Evolutionary conservation across 92 coral and sea anemone species (phyloP).

Genomic region (Anthopleura xanthogrammica): DNA sequence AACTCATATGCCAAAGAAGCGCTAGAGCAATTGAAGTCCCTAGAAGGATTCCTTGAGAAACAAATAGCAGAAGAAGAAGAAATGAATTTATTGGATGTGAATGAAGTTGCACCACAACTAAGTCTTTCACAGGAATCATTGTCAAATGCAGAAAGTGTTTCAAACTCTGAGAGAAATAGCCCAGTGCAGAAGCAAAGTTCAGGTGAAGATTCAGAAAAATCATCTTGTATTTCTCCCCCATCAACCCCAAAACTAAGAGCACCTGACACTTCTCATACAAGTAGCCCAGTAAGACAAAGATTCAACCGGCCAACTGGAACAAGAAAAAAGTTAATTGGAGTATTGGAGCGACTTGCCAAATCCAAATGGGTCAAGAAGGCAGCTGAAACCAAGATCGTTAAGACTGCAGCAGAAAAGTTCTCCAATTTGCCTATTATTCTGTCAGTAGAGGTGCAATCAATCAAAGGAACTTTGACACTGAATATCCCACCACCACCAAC

Average conservation of each 20-base stretch:
- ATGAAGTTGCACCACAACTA: slow-evolving; percentile 15
- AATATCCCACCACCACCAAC: slow-evolving; percentile 99
- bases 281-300: slow-evolving; percentile 27
- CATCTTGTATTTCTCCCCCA: slow-evolving; percentile 10
- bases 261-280: slow-evolving; percentile 35
- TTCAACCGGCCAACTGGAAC: slow-evolving; percentile 46
- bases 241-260: slow-evolving; percentile 15
- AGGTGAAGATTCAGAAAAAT: slow-evolving; percentile 58
- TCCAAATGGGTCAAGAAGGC: slow-evolving; percentile 99
- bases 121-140: slow-evolving; percentile 38
- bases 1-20: slow-evolving; percentile 15
- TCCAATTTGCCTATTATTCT: slow-evolving; percentile 92
- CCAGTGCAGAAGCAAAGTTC: slow-evolving; percentile 60
- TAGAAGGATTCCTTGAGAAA: slow-evolving; percentile 58
- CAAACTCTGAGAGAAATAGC: slow-evolving; percentile 29
- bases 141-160: slow-evolving; percentile 24
- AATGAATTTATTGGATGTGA: not conserved
- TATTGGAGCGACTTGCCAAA: slow-evolving; percentile 91
- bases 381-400: slow-evolving; percentile 92
- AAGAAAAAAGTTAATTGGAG: slow-evolving; percentile 80
- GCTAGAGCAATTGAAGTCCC: slow-evolving; percentile 13
- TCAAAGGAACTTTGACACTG: slow-evolving; percentile 87
- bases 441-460: slow-evolving; percentile 82
- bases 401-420: slow-evolving; percentile 96
- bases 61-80: slow-evolving; percentile 56